Percentiles rank a stretch among this genome's conserved stretches.
Evolutionary conservation across 92 coral and sea anemone genomes (phyloP).

Genomic region (Phenganax subtilis): DNA sequence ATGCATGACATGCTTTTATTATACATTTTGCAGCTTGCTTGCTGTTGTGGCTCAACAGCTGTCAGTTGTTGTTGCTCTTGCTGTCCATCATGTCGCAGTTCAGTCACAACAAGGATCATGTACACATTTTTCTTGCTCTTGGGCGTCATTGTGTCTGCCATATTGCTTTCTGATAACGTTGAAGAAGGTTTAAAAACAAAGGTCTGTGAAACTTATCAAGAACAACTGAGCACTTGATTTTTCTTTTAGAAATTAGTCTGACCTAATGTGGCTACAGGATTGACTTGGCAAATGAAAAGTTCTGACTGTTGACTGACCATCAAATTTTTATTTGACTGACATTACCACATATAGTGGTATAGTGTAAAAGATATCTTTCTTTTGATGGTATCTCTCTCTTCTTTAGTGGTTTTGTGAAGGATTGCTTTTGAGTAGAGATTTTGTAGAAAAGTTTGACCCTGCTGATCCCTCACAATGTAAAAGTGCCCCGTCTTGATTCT

Average conservation of each 20-base stretch:
- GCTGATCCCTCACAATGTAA: no score
- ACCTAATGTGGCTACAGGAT: no score
- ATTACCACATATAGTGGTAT: no score
- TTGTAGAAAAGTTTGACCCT: no score
- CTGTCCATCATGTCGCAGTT: constrained; percentile 97
- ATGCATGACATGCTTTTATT: neutral
- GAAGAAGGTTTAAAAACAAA: constrained; percentile 63
- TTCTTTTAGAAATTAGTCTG: neutral
- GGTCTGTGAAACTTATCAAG: constrained; percentile 38
- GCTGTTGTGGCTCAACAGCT: constrained; percentile 97
- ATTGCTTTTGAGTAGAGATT: no score
- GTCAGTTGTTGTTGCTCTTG: constrained; percentile 94
- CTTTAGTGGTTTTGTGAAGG: no score
- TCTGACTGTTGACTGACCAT: no score
- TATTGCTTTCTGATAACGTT: constrained; percentile 70
- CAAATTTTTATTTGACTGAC: no score
- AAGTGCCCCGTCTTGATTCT: no score
- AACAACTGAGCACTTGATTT: neutral
- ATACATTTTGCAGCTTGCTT: constrained; percentile 64
- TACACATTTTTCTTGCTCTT: constrained; percentile 75
- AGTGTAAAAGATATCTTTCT: no score
- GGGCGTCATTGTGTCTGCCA: constrained; percentile 76
- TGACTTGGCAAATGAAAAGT: no score
- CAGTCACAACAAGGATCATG: constrained; percentile 87
- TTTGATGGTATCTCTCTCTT: no score